These are phyloP conservation scores for Oncorhynchus clarkii DNA, from an alignment of 2,113 vertebrate species.

Conservation along the genomic window DNA sequence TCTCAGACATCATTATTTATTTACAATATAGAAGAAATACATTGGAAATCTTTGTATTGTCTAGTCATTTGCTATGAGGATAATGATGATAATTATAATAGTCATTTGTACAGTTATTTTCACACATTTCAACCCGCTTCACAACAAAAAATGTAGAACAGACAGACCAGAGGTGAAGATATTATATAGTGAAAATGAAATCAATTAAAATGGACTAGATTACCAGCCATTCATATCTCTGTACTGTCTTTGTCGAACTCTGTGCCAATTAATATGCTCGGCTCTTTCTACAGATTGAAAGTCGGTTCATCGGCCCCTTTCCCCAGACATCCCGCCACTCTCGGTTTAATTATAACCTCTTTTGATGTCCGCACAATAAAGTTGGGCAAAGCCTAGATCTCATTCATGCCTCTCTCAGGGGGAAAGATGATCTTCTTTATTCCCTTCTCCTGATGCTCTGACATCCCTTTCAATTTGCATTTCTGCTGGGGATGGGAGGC, in stretches of 20 bases:
- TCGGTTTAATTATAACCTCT: constrained; percentile 55
- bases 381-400: constrained; percentile 30
- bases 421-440: not conserved
- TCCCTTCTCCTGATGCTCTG: not conserved
- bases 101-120: no score
- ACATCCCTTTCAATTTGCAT: constrained; percentile 27
- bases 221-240: not conserved
- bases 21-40: no score
- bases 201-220: no score
- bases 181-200: no score
- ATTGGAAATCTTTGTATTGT: no score
- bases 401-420: not conserved
- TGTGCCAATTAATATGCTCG: constrained; percentile 6
- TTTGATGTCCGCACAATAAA: constrained; percentile 41
- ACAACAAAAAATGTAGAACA: no score
- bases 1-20: not conserved
- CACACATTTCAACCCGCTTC: no score
- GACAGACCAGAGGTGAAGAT: no score
- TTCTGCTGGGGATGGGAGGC: not conserved
- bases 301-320: constrained; percentile 47
- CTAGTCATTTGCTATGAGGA: no score
- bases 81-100: no score
- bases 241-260: not conserved
- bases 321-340: constrained; percentile 35
- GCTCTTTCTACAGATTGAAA: constrained; percentile 43